Conservation (phyloP, 2,797 vertebrate genomes). For the Gymnothorax reevesii region DNA sequence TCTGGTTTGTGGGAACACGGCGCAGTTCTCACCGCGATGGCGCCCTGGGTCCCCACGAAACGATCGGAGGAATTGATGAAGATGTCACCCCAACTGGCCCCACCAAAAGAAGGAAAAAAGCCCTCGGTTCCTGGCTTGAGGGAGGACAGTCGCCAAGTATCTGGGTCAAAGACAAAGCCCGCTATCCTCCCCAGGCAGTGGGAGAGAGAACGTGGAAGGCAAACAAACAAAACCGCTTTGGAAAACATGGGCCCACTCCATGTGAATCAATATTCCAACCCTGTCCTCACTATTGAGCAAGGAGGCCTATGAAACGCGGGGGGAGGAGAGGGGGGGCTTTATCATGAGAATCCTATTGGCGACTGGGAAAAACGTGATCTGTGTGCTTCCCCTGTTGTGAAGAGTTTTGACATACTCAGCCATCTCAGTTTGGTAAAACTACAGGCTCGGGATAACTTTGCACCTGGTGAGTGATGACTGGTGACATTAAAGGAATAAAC, state of each 20-base stretch:
- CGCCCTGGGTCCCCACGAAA: neutral
- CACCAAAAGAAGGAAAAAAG: conserved; percentile 31
- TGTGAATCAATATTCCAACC: conserved; percentile 74
- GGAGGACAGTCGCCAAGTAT: conserved; percentile 61
- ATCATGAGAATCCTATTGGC: conserved; percentile 62
- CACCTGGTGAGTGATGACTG: conserved; percentile 54
- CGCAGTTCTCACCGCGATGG: neutral
- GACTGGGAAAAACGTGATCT: conserved; percentile 50
- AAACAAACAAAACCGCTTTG: conserved; percentile 70
- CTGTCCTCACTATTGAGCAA: conserved; percentile 62
- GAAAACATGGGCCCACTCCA: conserved; percentile 70
- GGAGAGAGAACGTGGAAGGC: conserved; percentile 44
- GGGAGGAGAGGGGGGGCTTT: conserved; percentile 58
- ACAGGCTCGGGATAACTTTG: conserved; percentile 38
- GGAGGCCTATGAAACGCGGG: conserved; percentile 51
- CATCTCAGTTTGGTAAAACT: conserved; percentile 32
- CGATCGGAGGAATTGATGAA: conserved; percentile 11
- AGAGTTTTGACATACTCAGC: conserved; percentile 29
- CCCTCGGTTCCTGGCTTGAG: conserved; percentile 47
- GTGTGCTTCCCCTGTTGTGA: conserved; percentile 44
- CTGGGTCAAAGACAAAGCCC: conserved; percentile 73
- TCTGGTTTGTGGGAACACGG: neutral
- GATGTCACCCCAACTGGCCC: conserved; percentile 19
- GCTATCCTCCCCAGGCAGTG: conserved; percentile 39
- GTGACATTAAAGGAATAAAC: neutral